Percentiles rank a stretch among this genome's conserved stretches.
Evolutionary conservation across 2,888 invertebrate species (phyloP).

Genomic region (Rhorus exstirpatorius): DNA sequence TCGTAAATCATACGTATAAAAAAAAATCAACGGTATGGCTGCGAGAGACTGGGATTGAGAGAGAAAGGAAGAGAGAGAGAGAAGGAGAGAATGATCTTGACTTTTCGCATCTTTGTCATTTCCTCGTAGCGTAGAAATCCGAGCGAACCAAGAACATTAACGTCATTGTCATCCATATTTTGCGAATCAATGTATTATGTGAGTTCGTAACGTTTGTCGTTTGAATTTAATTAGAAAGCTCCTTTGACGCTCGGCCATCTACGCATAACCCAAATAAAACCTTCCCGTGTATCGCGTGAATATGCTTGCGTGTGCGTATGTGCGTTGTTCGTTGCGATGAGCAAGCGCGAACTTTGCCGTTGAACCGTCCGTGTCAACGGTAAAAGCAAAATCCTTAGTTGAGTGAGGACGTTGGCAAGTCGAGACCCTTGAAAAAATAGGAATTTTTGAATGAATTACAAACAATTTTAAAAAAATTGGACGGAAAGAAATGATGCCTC

Average conservation of each 20-base stretch:
- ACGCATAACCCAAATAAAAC: constrained; percentile 32
- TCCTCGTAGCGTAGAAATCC: constrained; percentile 54
- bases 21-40: constrained; percentile 60
- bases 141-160: constrained; percentile 35
- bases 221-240: constrained; percentile 15
- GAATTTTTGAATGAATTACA: neutral
- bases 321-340: constrained; percentile 30
- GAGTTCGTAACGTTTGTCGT: neutral
- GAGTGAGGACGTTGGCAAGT: neutral
- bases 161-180: neutral
- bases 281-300: constrained; percentile 1
- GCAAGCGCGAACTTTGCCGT: constrained; percentile 51
- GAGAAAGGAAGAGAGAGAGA: constrained; percentile 1
- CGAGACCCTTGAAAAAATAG: neutral
- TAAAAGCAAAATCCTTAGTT: constrained; percentile 7
- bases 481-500: neutral
- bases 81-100: constrained; percentile 13
- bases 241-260: constrained; percentile 61
- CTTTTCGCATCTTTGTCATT: constrained; percentile 47
- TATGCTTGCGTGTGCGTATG: constrained; percentile 15
- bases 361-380: neutral
- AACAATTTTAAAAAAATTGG: neutral
- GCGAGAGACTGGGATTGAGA: constrained; percentile 47
- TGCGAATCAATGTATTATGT: neutral
- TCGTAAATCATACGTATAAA: constrained; percentile 34